Conservation (phyloP, 2,888 invertebrate genomes). For the Dicycla oo region DNA sequence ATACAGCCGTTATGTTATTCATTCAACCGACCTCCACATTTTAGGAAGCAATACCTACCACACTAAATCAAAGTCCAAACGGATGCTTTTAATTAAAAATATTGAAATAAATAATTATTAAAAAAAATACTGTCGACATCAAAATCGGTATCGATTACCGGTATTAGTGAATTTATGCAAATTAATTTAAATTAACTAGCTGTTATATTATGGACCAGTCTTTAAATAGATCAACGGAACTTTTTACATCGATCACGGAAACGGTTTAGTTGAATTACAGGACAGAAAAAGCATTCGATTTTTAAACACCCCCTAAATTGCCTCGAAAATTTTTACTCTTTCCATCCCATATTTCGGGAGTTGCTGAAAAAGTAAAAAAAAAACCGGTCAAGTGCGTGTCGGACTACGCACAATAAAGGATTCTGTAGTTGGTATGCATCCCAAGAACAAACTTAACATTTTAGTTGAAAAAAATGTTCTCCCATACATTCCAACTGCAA, state of each 20-base stretch:
- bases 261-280: neutral
- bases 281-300: neutral
- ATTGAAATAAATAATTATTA: conserved; percentile 10
- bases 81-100: conserved; percentile 18
- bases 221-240: conserved; percentile 40
- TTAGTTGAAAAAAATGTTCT: too few species aligned
- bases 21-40: neutral
- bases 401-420: too few species aligned
- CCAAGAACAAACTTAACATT: too few species aligned
- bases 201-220: conserved; percentile 10
- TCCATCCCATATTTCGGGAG: neutral
- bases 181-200: conserved; percentile 24
- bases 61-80: conserved; percentile 33
- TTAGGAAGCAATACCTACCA: conserved; percentile 8
- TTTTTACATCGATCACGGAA: conserved; percentile 27
- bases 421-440: too few species aligned
- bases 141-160: conserved; percentile 36
- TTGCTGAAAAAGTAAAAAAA: neutral
- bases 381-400: too few species aligned
- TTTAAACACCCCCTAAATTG: neutral
- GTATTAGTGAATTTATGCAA: conserved; percentile 52
- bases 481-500: too few species aligned
- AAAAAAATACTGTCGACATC: conserved; percentile 2
- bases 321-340: neutral
- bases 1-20: neutral